Conservation (phyloP, 2,113 vertebrate species). For the Genyomyrus donnyi region DNA sequence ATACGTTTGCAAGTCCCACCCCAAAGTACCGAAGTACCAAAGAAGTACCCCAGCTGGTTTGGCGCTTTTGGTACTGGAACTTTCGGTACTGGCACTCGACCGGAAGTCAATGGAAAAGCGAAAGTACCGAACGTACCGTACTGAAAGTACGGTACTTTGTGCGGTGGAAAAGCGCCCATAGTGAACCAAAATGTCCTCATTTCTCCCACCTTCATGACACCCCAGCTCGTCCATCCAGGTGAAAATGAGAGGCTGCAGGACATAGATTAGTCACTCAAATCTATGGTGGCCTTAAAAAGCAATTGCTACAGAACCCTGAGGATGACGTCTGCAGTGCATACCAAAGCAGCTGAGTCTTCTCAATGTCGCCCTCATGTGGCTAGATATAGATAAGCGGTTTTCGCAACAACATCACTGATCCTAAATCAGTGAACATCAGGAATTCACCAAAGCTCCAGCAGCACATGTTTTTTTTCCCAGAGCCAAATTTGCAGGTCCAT, state of each 20-base stretch:
- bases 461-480: neutral
- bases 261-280: neutral
- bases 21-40: no score
- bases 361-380: neutral
- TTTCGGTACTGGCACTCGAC: no score
- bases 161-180: no score
- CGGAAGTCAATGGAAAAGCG: no score
- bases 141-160: no score
- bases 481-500: slow-evolving; percentile 30
- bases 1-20: no score
- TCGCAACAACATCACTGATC: neutral
- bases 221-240: neutral
- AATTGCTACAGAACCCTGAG: neutral
- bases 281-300: neutral
- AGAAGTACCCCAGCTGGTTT: no score
- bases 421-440: slow-evolving; percentile 2
- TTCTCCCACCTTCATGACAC: neutral
- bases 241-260: neutral
- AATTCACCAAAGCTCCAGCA: slow-evolving; percentile 21
- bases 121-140: no score
- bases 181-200: neutral
- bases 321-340: neutral
- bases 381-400: neutral
- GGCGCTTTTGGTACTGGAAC: no score
- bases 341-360: neutral